These are phyloP conservation scores for Rhizoglyphus robini DNA, from an alignment of 1,140 invertebrate genomes.

Conservation along the genomic window DNA sequence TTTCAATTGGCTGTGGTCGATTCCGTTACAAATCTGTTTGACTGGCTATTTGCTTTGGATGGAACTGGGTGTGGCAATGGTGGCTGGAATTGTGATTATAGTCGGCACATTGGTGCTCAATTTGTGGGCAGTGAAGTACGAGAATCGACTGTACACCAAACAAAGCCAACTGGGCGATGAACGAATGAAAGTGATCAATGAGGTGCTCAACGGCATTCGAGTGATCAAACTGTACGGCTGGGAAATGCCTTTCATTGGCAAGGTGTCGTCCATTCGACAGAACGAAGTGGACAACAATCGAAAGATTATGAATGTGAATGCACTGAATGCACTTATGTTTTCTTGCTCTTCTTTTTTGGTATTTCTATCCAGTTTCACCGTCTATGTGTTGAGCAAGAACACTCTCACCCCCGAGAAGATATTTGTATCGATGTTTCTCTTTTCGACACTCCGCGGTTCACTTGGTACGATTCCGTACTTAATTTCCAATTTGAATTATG, in stretches of 20 bases:
- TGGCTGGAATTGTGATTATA: constrained; percentile 37
- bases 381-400: constrained; percentile 28
- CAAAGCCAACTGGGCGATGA: constrained; percentile 31
- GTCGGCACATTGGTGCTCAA: constrained; percentile 34
- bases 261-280: constrained; percentile 25
- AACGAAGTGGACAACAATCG: constrained; percentile 23
- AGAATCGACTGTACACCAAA: constrained; percentile 22
- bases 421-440: constrained; percentile 25
- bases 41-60: constrained; percentile 23
- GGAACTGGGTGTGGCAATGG: constrained; percentile 29
- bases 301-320: constrained; percentile 19
- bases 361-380: constrained; percentile 20
- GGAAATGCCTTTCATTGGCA: constrained; percentile 28
- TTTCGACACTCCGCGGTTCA: too few species aligned
- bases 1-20: constrained; percentile 21
- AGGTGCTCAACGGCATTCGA: constrained; percentile 72
- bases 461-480: constrained; percentile 23
- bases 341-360: constrained; percentile 37
- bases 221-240: constrained; percentile 44
- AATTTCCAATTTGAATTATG: background rate
- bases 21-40: constrained; percentile 23
- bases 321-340: constrained; percentile 18
- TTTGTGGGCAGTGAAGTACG: background rate
- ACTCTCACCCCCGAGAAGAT: constrained; percentile 21
- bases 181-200: constrained; percentile 63